Evolutionary conservation across 1,140 invertebrate species (phyloP), one percentile per base, ranked within the genome.

Genomic region (Lepidurus couesii): DNA sequence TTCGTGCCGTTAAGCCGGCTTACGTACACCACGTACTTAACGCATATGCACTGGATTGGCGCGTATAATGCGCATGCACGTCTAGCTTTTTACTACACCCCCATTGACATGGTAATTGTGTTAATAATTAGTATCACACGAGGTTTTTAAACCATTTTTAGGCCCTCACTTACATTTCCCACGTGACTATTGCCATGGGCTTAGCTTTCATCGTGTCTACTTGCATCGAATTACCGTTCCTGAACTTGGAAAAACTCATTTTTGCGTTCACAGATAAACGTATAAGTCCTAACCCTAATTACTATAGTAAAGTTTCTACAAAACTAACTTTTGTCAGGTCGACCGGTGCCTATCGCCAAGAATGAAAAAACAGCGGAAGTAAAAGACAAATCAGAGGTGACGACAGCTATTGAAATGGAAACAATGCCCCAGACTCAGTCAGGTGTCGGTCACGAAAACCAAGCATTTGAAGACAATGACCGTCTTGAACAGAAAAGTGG

Each of bases 1-100:
- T 91, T 91, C 86, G 86, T 90, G 34, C 90, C 91, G 1, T 84
- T 94, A 4, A 89, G 91, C 77, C 88, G 91, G 80, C 84, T 94
- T 21, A 89, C 90, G 0, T 95, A 92, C 82, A 89, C 89, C 73
- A 88, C 90, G 7, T 94, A 93, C 83, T 84, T 94, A 7, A 81
- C 87, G n/a, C 86, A 87, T 80, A 82, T 83, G 16, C 45, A 78
- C 21, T 77, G 47, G 75, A 42, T 79, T 24, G 24, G n/a, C 24
- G 75, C 11, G 8, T 79, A 78, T 90, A 92, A 3, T 84, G 93
- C 16, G 91, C 93, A 83, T 84, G 94, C 21, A 89, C 92, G 83
- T 91, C 92, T 82, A 86, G 87, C 13, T 86, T 92, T 77, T 89
- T 92, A 82, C 91, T 92, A 85, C 13, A 79, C 79, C 1, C 42